Base-by-base conservation (phyloP, 2,797 vertebrate species). In the Tympanoctomys barrerae region DNA sequence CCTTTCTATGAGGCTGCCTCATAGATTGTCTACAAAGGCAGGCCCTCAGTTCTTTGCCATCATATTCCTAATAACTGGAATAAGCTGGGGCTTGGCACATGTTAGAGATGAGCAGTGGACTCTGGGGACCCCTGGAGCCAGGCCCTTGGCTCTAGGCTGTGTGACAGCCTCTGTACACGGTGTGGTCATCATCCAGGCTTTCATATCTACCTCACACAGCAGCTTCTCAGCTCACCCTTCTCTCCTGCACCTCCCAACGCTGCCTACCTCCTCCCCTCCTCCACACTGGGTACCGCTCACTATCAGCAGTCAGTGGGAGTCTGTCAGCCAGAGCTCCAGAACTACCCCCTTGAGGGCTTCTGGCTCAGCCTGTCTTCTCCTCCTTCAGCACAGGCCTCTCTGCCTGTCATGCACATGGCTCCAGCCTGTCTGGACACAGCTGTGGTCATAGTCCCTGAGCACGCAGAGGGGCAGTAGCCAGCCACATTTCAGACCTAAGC, bases 361-460 rank as follows among this genome's bases (percentile, higher is more conserved):
- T 62, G 70, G 64, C 78, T 59, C 73, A 80, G 86, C 75, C 42
- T 87, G 59, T 94, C 94, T 73, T 73, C 83, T 64, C 42, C 83
- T 94, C 95, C 96, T 95, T 97, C 95, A 97, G 89, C 89, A 54
- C 52, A 78, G 87, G 85, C 89, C 87, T 91, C 81, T 75, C 88
- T 91, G 94, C 93, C 94, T 97, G 96, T 97, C 97, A 96, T 73
- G 87, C 52, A 0, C 68, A 31, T 96, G 97, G 97, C 97, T 97
- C 97, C 97, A 96, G 96, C 85, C 95, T 97, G 97, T 97, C 97
- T 97, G 94, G 93, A 97, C 91, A 96, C 84, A 96, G 77, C 96
- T 90, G 95, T 79, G 46, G 78, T 93, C 84, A 14, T 64, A 73
- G 73, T 66, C 90, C 80, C 85, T 84, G 64, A 86, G 59, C 78